Evolutionary conservation across 2,113 vertebrate genomes (phyloP), one percentile per base, ranked within the genome.

Genomic region (Catharus bicknelli): DNA sequence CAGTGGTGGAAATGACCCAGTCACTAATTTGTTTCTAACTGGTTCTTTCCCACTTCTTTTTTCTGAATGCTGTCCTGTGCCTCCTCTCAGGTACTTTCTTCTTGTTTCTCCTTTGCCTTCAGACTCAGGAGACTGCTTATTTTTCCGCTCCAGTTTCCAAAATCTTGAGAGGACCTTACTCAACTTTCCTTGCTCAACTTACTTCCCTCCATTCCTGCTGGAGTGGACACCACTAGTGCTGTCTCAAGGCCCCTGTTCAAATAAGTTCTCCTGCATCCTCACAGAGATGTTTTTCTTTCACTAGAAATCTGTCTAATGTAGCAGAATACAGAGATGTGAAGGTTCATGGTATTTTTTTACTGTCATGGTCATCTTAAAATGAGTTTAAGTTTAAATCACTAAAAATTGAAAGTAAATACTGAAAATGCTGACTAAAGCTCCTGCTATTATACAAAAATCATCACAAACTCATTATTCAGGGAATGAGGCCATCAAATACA

Each of bases 401-500:
- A 69, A 64, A 66, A 70, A 86, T 19, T 76, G 38, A 72, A 94
- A 95, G 63, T 30, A 8, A 36, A 78, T 92, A 29, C 30, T 66
- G 30, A 75, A 89, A 89, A 78, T 48, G 20, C 53, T 86, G 36
- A 59, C 48, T 64, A 68, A 78, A 81, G 50, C 30, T 79, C 22
- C 45, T 66, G 30, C n/a, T 86, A 5, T 62, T 77, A n/a, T 53
- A 66, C 29, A 79, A 79, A 84, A 92, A 55, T 32, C 42, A 64
- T 92, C 43, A 50, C 50, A 93, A 93, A 72, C 30, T 93, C 1
- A 0, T 36, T 80, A 86, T 34, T 54, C 51, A 83, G 45, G 80
- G 50, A 54, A 80, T 2, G 5, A 86, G 22, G 38, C 51, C 26
- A 20, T 69, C 76, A 69, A 90, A 74, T 58, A n/a, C 16, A 16